Conservation (phyloP, 2,113 vertebrate genomes). For the Odontesthes bonariensis region DNA sequence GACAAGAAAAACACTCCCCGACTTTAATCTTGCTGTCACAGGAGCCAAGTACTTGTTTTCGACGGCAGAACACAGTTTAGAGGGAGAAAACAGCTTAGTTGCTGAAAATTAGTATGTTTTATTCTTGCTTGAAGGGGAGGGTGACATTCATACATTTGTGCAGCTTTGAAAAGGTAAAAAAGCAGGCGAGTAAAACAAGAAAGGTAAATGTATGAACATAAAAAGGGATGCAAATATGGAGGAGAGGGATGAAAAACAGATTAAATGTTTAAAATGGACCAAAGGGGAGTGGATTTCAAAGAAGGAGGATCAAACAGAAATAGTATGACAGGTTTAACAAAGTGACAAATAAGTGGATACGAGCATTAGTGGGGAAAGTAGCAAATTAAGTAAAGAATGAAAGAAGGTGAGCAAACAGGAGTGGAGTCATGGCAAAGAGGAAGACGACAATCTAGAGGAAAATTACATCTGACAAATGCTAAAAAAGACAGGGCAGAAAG, state of each 20-base stretch:
- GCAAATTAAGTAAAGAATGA: not conserved
- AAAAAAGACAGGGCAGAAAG: not conserved
- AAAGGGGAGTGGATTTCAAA: not conserved
- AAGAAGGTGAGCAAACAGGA: not conserved
- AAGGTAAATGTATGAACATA: conserved; percentile 2
- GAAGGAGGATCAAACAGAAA: conserved; percentile 11
- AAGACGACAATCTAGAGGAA: conserved; percentile 35
- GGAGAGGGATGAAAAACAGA: not conserved
- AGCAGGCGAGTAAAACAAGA: not conserved
- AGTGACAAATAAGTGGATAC: conserved; percentile 20
- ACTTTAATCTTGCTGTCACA: conserved; percentile 60
- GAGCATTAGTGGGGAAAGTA: not conserved
- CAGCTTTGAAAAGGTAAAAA: not conserved
- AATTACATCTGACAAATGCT: conserved; percentile 51
- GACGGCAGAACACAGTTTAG: conserved; percentile 17
- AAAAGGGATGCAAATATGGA: conserved; percentile 11
- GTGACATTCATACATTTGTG: conserved; percentile 24
- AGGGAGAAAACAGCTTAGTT: conserved; percentile 14
- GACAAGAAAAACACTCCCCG: conserved; percentile 39
- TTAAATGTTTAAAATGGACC: conserved; percentile 4
- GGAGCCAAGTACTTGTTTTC: conserved; percentile 46
- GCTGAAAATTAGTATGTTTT: conserved; percentile 33
- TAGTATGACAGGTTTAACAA: conserved; percentile 28
- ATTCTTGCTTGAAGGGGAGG: conserved; percentile 34
- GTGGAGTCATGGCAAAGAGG: conserved; percentile 23